These are phyloP conservation scores for Pluvianellus socialis DNA, from an alignment of 2,113 vertebrate genomes.

Conservation along the genomic window DNA sequence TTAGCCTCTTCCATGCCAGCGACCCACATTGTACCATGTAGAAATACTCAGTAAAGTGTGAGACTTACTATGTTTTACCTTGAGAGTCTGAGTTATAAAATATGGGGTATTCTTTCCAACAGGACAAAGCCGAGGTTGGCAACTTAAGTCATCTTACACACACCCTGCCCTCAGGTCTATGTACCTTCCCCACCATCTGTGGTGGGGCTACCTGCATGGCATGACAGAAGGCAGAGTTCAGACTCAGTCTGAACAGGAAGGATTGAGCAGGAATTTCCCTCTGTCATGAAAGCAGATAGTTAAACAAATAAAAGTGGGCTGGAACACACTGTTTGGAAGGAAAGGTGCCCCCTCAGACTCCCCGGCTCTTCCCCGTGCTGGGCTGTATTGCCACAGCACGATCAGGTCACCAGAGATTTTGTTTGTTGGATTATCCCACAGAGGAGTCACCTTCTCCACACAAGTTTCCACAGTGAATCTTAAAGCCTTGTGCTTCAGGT, in stretches of 20 bases:
- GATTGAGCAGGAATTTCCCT: not conserved
- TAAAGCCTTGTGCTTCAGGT: not conserved
- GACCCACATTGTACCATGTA: not conserved
- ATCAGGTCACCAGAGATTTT: not conserved
- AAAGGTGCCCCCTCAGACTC: not conserved
- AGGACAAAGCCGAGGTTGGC: not conserved
- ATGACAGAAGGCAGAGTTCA: fast-evolving
- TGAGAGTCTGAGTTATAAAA: not conserved
- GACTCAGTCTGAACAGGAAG: not conserved
- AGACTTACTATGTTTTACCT: not conserved
- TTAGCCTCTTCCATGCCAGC: not conserved
- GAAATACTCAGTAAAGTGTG: not conserved
- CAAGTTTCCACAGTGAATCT: not conserved
- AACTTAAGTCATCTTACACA: not conserved
- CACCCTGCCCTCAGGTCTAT: not conserved
- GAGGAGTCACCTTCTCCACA: not conserved
- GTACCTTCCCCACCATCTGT: not conserved
- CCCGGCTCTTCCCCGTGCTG: fast-evolving
- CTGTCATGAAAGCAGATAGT: not conserved
- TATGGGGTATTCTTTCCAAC: fast-evolving
- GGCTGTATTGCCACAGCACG: not conserved
- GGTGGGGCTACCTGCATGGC: not conserved
- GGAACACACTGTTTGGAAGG: not conserved
- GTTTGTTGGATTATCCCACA: not conserved
- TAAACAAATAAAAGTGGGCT: not conserved